phyloP scores from a whole-genome alignment of 2,797 vertebrate genomes.

The Eutrigla gurnardus region DNA sequence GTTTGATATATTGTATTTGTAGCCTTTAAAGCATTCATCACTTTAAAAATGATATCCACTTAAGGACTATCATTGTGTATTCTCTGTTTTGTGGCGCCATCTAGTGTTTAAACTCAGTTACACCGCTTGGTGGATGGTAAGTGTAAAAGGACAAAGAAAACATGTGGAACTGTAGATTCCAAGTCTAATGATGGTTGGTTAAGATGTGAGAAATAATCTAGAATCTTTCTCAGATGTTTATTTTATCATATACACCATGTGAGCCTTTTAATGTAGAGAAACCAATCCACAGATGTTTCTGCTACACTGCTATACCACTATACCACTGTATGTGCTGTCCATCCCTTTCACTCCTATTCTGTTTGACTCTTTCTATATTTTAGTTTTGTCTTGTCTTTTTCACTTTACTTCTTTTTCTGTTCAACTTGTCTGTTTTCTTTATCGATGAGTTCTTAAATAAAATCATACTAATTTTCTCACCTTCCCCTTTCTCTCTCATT shows the following conservation, averaged over 20 bases:
- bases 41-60: not conserved
- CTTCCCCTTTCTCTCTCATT: constrained; percentile 63
- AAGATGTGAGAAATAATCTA: constrained; percentile 1
- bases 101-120: constrained; percentile 50
- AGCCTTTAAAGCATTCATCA: not conserved
- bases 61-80: not conserved
- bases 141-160: not conserved
- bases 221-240: not conserved
- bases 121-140: not conserved
- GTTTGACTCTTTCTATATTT: constrained; percentile 24
- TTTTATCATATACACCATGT: not conserved
- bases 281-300: not conserved
- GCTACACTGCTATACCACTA: not conserved
- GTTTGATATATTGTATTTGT: constrained; percentile 1
- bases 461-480: constrained; percentile 71
- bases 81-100: constrained; percentile 39
- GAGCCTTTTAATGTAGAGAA: not conserved
- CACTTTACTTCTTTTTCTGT: constrained; percentile 55
- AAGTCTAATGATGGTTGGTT: constrained; percentile 34
- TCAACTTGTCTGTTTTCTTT: constrained; percentile 62
- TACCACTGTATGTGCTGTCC: constrained; percentile 14
- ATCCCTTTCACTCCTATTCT: constrained; percentile 24
- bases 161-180: constrained; percentile 11
- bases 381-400: constrained; percentile 30
- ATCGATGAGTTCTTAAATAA: constrained; percentile 75